Base-by-base conservation (phyloP, 2,113 vertebrate species). In the Platichthys flesus region DNA sequence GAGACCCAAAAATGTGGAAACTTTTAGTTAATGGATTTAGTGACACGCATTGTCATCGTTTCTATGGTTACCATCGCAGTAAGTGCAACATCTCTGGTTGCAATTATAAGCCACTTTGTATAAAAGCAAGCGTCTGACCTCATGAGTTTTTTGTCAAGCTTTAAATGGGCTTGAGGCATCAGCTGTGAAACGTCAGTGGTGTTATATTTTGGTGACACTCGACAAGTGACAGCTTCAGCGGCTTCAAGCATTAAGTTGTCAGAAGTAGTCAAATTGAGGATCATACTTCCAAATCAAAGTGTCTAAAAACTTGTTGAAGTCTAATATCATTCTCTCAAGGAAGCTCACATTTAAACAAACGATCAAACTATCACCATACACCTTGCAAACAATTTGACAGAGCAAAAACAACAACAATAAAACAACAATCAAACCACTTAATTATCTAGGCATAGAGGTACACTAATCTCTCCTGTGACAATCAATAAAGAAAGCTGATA, bases 181-280 rank as follows among this genome's bases (percentile, higher is more conserved):
- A 35, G 31, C 65, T 82, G 37, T n/a, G 14, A 54, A 61, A 54
- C 49, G 57, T 85, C 42, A 71, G 61, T 56, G 56, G 26, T 83
- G 70, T 57, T 78, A 24, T 62, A 80, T 74, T 71, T 82, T 69
- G 66, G 67, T 82, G 68, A 61, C 56, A 31, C 69, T 76, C 6
- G 70, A 76, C 77, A 81, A 31, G 31, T 71, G 68, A 75, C 72
- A 37, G 37, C 31, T 31, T 31, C 31, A 67, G 54, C 60, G 14
- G 83, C 87, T 67, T 66, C 24, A 2, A 86, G 88, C 67, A 62
- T 80, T 16, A 23, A 75, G 61, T 56, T 82, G 86, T 91, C 90
- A 80, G 51, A 59, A 73, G 23, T 6, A 59, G 49, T 69, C 28
- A 35, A 54, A 74, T 24, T 64, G 51, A 70, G 28, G 18, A 72